These are phyloP conservation scores for Clepsis dumicolana DNA, from an alignment of 2,888 invertebrate genomes.

Conservation along the genomic window DNA sequence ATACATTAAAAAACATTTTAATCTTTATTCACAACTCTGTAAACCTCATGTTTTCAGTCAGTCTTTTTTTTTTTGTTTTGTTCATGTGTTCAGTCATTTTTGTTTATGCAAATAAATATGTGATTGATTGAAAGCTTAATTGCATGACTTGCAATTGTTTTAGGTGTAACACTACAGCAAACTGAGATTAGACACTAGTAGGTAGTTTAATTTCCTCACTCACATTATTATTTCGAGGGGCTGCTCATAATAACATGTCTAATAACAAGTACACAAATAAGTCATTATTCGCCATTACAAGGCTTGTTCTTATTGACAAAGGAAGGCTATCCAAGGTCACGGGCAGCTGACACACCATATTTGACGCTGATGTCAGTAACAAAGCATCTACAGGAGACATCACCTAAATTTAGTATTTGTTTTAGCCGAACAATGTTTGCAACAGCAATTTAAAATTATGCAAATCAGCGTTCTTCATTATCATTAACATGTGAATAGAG, in stretches of 20 bases:
- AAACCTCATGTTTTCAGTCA: too few relatives aligned
- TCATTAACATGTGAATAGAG: slow-evolving; percentile 4
- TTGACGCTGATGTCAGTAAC: slow-evolving; percentile 25
- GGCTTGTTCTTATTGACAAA: slow-evolving; percentile 7
- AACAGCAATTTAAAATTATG: slow-evolving; percentile 23
- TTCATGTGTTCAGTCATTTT: too few relatives aligned
- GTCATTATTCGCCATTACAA: neutral
- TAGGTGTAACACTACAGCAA: too few relatives aligned
- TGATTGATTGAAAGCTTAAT: too few relatives aligned
- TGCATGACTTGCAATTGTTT: too few relatives aligned
- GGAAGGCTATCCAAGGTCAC: slow-evolving; percentile 22
- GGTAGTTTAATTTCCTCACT: too few relatives aligned
- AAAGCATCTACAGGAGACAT: neutral
- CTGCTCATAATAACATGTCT: neutral
- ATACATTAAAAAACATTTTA: too few relatives aligned
- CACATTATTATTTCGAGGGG: too few relatives aligned
- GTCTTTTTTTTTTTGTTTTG: too few relatives aligned
- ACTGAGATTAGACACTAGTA: too few relatives aligned
- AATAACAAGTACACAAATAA: neutral
- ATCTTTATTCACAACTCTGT: too few relatives aligned
- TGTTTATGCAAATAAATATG: too few relatives aligned
- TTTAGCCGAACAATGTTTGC: slow-evolving; percentile 23
- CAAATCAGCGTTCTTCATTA: slow-evolving; percentile 3
- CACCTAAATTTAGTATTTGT: slow-evolving; percentile 19
- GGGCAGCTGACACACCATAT: slow-evolving; percentile 10